Conservation (phyloP, 92 coral and sea anemone species). For the Palythoa grandis region DNA sequence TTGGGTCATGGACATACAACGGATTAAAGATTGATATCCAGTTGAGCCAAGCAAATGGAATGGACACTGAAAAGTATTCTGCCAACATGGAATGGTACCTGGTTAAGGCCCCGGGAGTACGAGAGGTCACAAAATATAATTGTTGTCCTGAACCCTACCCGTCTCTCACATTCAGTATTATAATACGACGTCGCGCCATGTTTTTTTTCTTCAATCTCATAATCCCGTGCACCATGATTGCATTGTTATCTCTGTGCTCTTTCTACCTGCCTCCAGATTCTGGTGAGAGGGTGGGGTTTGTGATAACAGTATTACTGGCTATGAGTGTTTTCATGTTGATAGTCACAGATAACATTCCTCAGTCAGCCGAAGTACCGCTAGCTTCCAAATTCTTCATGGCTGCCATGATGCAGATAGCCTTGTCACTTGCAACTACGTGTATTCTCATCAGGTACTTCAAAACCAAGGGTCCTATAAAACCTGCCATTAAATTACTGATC, state of each 20-base stretch:
- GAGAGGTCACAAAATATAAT: conserved; percentile 52
- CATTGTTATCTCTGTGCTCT: conserved; percentile 58
- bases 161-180: conserved; percentile 56
- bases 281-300: conserved; percentile 64
- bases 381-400: conserved; percentile 68
- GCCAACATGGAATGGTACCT: background rate
- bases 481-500: conserved; percentile 34
- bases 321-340: conserved; percentile 66
- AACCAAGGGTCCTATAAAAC: conserved; percentile 49
- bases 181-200: conserved; percentile 61
- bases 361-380: conserved; percentile 40
- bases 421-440: conserved; percentile 65
- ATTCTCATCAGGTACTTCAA: conserved; percentile 45
- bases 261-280: conserved; percentile 65
- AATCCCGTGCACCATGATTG: conserved; percentile 60
- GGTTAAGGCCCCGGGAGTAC: background rate
- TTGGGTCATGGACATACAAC: background rate
- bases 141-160: conserved; percentile 72
- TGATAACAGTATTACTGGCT: conserved; percentile 63
- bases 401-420: conserved; percentile 52
- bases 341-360: conserved; percentile 43
- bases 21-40: background rate
- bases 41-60: background rate
- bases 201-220: conserved; percentile 59
- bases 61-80: background rate